Base-by-base conservation (phyloP, 2,888 invertebrate species). In the Conus canariensis region DNA sequence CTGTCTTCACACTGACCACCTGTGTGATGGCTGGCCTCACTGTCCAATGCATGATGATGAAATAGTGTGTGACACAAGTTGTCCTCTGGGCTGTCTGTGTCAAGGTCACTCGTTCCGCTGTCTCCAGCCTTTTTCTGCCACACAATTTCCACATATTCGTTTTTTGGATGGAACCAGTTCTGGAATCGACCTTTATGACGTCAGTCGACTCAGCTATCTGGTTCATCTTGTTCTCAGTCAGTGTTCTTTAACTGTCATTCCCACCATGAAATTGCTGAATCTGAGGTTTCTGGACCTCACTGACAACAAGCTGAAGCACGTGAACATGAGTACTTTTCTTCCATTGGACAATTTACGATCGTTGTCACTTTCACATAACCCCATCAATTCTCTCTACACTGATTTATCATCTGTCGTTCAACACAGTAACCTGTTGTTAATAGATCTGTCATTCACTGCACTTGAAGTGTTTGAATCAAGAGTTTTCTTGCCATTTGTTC, bases 1-100 rank as follows among this genome's bases (percentile, higher is more conserved):
- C 30, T 80, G 80, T 45, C 19, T 80, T 16, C 80, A 80, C 19
- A 12, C 30, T 12, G 80, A 80, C 80, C 80, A 80, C 80, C 80
- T 80, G 45, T 80, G 80, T 80, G 80, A 80, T 19, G 80, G 80
- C 45, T 80, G 80, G 80, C 45, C 45, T 10, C 80, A 80, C 80
- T 80, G 80, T 14, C 80, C 80, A 22, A 3, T 14, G 14, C 30
- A 45, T 3, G 80, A 80, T 45, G 80, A 80, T 30, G 80, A 80
- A 45, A 14, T 80, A 45, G 10, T 45, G 12, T 80, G 80, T 80
- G 14, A 80, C 16, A 45, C 45, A 14, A 9, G 14, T 10, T 80
- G 80, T 80, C 80, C 80, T 12, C 0, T 30, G 14, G 14, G 45
- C 45, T 80, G 80, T 30, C 16, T 80, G 45, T 80, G 80, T 80